Evolutionary conservation across 2,797 vertebrate species (phyloP).

Genomic region (Sebastes variabilis): DNA sequence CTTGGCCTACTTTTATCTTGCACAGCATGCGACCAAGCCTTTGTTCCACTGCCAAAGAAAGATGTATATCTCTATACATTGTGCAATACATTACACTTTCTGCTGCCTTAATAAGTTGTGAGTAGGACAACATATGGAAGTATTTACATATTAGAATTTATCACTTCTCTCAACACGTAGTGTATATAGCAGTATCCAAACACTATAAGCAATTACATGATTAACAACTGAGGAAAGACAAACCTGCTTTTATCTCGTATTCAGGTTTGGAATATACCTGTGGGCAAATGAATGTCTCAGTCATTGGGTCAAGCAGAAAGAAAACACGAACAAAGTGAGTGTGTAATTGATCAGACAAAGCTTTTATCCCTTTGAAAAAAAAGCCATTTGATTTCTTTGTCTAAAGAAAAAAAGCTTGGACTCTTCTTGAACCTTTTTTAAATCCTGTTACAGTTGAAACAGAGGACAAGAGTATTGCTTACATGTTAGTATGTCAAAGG

Average conservation of each 20-base stretch:
- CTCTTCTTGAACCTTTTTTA: conserved; percentile 41
- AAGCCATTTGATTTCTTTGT: conserved; percentile 43
- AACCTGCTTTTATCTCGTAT: conserved; percentile 11
- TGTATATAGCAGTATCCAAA: neutral
- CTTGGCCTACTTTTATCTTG: conserved; percentile 67
- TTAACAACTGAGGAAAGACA: neutral
- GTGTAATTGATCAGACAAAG: conserved; percentile 48
- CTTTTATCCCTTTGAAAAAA: conserved; percentile 35
- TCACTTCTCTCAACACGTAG: neutral
- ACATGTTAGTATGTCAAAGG: neutral
- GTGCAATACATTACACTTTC: conserved; percentile 28
- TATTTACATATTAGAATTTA: conserved; percentile 25
- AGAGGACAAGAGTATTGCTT: conserved; percentile 19
- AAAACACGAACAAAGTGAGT: conserved; percentile 33
- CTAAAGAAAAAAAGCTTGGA: conserved; percentile 18
- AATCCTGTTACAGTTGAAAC: conserved; percentile 55
- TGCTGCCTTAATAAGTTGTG: conserved; percentile 14
- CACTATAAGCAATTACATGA: neutral
- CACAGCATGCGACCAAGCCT: conserved; percentile 40
- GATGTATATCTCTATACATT: conserved; percentile 60
- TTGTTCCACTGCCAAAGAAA: conserved; percentile 55
- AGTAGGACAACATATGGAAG: conserved; percentile 3
- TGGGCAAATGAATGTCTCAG: conserved; percentile 5
- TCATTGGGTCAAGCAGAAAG: conserved; percentile 23
- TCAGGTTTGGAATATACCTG: conserved; percentile 31